Conservation (phyloP, 30 jellyfish, hydroid and myxozoan genomes). For the Chrysaora quinquecirrha region DNA sequence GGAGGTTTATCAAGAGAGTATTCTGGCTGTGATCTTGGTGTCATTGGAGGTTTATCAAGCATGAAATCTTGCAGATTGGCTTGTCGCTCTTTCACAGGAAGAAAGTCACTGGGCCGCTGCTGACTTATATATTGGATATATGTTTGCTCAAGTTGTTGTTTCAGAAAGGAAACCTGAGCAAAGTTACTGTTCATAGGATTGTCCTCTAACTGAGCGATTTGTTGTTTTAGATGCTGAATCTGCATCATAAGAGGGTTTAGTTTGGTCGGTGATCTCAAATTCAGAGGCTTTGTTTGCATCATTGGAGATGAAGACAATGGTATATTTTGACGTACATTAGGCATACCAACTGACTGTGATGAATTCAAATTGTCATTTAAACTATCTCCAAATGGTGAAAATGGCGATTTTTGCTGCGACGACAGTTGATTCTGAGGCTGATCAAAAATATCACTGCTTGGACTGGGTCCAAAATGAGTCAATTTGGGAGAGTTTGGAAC, state of each 20-base stretch:
- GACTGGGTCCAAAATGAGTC: slow-evolving; percentile 95
- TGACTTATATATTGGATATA: slow-evolving; percentile 58
- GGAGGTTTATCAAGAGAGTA: slow-evolving; percentile 59
- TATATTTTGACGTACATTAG: slow-evolving; percentile 38
- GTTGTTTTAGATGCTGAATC: slow-evolving; percentile 70
- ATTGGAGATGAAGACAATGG: slow-evolving; percentile 59
- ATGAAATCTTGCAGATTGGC: slow-evolving; percentile 45
- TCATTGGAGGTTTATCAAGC: slow-evolving; percentile 68
- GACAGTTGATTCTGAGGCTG: slow-evolving; percentile 61
- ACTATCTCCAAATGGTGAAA: slow-evolving; percentile 59
- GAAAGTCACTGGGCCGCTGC: slow-evolving; percentile 51
- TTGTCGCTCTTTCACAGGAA: slow-evolving; percentile 29
- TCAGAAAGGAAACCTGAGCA: slow-evolving; percentile 36
- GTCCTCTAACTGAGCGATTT: slow-evolving; percentile 56
- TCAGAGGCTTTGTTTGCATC: slow-evolving; percentile 39
- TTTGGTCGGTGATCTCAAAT: slow-evolving; percentile 63
- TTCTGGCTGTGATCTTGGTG: slow-evolving; percentile 70
- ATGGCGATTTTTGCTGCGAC: slow-evolving; percentile 71
- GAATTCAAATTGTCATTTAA: slow-evolving; percentile 46
- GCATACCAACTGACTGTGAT: slow-evolving; percentile 41
- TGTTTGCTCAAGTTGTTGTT: slow-evolving; percentile 56
- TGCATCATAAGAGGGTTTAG: slow-evolving; percentile 58
- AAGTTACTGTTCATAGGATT: slow-evolving; percentile 47
- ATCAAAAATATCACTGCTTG: slow-evolving; percentile 76
- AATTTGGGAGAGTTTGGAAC: slow-evolving; percentile 89